phyloP scores from a whole-genome alignment of 2,797 vertebrate species.

The Leptatherina wallacei region DNA sequence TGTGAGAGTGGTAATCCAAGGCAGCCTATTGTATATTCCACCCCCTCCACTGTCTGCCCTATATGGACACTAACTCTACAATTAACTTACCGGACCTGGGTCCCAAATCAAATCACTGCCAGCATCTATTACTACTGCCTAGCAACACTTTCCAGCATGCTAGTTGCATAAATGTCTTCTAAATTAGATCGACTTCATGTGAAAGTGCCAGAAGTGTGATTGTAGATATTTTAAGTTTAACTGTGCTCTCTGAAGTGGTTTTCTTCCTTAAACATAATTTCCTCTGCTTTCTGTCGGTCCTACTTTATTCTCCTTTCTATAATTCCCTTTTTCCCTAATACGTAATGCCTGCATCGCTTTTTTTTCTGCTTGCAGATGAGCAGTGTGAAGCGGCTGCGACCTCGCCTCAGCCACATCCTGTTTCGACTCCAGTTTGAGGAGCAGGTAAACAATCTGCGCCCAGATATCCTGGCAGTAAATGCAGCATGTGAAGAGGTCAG shows the following conservation, averaged over 20 bases:
- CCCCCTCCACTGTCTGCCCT: slow-evolving; percentile 70
- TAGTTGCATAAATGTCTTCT: slow-evolving; percentile 71
- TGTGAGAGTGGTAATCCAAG: slow-evolving; percentile 83
- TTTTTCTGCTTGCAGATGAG: slow-evolving; percentile 88
- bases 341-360: slow-evolving; percentile 8
- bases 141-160: slow-evolving; percentile 74
- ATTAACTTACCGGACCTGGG: slow-evolving; percentile 82
- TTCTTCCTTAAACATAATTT: slow-evolving; percentile 9
- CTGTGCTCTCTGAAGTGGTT: slow-evolving; percentile 38
- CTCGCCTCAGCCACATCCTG: slow-evolving; percentile 94
- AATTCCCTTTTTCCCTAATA: slow-evolving; percentile 7
- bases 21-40: slow-evolving; percentile 79
- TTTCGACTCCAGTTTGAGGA: slow-evolving; percentile 98
- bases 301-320: slow-evolving; percentile 11
- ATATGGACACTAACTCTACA: slow-evolving; percentile 80
- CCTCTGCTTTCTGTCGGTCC: background rate
- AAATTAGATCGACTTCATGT: slow-evolving; percentile 67
- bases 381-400: slow-evolving; percentile 90
- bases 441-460: slow-evolving; percentile 93
- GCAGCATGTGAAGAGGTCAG: slow-evolving; percentile 93
- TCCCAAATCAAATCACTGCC: slow-evolving; percentile 83
- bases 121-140: slow-evolving; percentile 80
- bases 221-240: slow-evolving; percentile 56
- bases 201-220: slow-evolving; percentile 52
- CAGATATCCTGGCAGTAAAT: slow-evolving; percentile 94